A percentile compares a stretch with the other conserved stretches of the same genome.
Conservation (phyloP, 2,888 invertebrate species). For the Brassicogethes aeneus region DNA sequence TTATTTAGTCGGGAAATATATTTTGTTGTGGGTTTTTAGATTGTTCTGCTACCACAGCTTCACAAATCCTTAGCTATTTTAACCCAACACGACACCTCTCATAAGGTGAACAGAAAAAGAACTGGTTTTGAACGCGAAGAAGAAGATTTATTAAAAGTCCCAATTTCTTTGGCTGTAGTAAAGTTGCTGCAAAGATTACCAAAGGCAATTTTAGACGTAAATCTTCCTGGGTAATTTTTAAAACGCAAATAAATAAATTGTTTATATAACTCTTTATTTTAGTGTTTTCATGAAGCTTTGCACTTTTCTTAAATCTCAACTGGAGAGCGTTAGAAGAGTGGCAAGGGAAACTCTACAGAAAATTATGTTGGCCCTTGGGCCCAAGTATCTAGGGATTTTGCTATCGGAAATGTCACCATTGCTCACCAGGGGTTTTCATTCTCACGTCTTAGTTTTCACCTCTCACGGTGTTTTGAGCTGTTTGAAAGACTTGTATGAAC, state of each 20-base stretch:
- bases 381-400: constrained; percentile 66
- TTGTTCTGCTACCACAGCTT: constrained; percentile 69
- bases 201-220: constrained; percentile 58
- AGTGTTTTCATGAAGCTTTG: constrained; percentile 83
- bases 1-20: no score
- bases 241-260: constrained; percentile 8
- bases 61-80: constrained; percentile 61
- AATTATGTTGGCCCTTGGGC: constrained; percentile 78
- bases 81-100: constrained; percentile 64
- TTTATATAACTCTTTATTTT: no score
- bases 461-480: constrained; percentile 73
- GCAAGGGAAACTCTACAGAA: constrained; percentile 89
- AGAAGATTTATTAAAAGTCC: constrained; percentile 82
- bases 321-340: constrained; percentile 75
- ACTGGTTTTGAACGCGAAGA: constrained; percentile 69
- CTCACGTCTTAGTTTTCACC: constrained; percentile 87
- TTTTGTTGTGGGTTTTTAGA: no score
- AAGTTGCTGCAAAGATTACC: constrained; percentile 86
- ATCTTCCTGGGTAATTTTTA: constrained; percentile 66
- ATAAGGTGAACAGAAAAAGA: constrained; percentile 67
- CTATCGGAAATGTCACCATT: constrained; percentile 72
- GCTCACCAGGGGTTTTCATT: constrained; percentile 83
- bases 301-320: constrained; percentile 79
- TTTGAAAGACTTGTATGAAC: constrained; percentile 59
- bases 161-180: constrained; percentile 86